Conservation (phyloP, 2,888 invertebrate genomes). For the Acrobasis repandana region DNA sequence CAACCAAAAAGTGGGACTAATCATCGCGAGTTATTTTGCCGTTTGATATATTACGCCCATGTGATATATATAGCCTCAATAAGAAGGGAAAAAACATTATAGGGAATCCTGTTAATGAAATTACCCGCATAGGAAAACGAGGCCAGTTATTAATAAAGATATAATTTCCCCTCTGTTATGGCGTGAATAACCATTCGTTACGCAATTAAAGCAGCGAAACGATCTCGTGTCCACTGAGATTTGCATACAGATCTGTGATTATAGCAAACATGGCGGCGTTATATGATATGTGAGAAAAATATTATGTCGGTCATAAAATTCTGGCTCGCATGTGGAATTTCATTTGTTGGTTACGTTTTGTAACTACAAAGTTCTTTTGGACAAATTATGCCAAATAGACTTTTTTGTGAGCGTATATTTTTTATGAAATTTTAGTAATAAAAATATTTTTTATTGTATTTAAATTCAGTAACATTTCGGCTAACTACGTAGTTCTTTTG, state of each 20-base stretch:
- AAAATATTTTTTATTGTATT: too few species aligned
- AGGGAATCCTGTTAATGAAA: conserved; percentile 30
- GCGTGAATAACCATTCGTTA: conserved; percentile 60
- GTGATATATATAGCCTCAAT: too few species aligned
- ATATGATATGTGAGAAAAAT: conserved; percentile 38
- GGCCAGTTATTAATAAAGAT: conserved; percentile 42
- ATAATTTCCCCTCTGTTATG: conserved; percentile 62
- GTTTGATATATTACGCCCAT: too few species aligned
- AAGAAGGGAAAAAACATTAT: background rate
- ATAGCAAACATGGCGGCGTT: conserved; percentile 52
- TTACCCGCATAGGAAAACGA: conserved; percentile 33
- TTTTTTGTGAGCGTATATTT: too few species aligned
- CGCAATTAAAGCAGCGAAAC: conserved; percentile 66
- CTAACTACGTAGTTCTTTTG: too few species aligned
- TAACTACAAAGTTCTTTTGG: background rate
- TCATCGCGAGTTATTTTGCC: too few species aligned
- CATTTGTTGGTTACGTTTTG: background rate
- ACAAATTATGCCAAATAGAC: background rate
- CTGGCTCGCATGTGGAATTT: background rate
- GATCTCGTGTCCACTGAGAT: conserved; percentile 65
- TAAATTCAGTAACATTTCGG: too few species aligned
- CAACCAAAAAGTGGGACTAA: too few species aligned
- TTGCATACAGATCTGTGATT: conserved; percentile 75
- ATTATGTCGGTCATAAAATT: conserved; percentile 8
- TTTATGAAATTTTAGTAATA: too few species aligned